These are phyloP conservation scores for Sarotherodon lohbergeri DNA, from an alignment of 2,113 vertebrate genomes.

Conservation along the genomic window DNA sequence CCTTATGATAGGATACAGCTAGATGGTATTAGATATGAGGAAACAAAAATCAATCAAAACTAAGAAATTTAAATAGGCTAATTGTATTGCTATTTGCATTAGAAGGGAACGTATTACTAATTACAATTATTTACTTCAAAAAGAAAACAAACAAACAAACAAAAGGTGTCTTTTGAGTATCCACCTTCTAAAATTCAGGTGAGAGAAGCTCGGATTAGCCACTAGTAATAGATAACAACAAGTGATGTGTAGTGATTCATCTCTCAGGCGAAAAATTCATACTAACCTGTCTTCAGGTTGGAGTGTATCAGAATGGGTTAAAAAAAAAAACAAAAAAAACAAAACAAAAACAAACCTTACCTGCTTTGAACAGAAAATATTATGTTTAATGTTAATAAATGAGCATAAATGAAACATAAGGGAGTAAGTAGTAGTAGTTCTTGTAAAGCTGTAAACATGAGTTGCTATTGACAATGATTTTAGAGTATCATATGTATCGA, in stretches of 20 bases:
- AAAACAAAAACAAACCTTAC: background rate
- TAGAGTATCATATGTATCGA: fast-evolving
- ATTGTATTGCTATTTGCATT: background rate
- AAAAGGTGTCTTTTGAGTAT: background rate
- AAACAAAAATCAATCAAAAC: background rate
- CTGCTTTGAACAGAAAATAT: background rate
- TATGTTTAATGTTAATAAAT: background rate
- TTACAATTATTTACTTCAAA: constrained; percentile 1
- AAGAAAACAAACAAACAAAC: background rate
- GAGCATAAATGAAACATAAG: background rate
- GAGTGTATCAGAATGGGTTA: background rate
- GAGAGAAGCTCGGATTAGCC: background rate
- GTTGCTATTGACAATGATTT: background rate
- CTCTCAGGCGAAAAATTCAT: background rate
- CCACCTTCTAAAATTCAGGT: background rate
- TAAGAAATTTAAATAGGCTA: constrained; percentile 31
- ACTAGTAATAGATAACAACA: background rate
- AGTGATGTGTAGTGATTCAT: background rate
- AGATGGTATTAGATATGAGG: background rate
- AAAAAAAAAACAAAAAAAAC: background rate
- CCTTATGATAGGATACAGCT: background rate
- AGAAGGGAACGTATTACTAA: constrained; percentile 2
- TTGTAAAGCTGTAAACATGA: background rate
- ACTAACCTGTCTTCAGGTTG: background rate
- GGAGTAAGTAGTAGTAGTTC: background rate